These are phyloP conservation scores for Drosophila ambigua DNA, from an alignment of 1,140 invertebrate species.

Conservation along the genomic window DNA sequence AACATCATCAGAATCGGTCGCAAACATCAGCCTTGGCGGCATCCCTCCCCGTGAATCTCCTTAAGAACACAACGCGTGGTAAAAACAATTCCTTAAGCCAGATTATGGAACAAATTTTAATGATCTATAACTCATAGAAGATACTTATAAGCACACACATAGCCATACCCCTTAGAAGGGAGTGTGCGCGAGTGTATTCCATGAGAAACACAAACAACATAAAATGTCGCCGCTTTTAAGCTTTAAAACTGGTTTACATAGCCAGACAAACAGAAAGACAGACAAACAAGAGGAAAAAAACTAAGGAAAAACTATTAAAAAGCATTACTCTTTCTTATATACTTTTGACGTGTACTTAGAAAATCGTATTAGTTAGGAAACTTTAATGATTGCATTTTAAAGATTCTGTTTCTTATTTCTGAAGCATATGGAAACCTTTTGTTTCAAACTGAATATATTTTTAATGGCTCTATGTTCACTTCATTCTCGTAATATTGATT, in stretches of 20 bases:
- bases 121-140: constrained; percentile 31
- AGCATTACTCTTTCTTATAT: constrained; percentile 20
- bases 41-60: too few species aligned
- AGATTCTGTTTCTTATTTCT: too few species aligned
- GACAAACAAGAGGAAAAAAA: not conserved
- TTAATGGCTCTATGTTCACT: too few species aligned
- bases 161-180: not conserved
- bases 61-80: too few species aligned
- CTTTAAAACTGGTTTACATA: constrained; percentile 49
- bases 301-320: constrained; percentile 8
- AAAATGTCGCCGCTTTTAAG: constrained; percentile 49
- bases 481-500: too few species aligned
- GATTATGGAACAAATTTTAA: constrained; percentile 39
- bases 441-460: too few species aligned
- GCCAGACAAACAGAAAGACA: constrained; percentile 19
- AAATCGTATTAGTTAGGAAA: too few species aligned
- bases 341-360: not conserved
- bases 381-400: too few species aligned
- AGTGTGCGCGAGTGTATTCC: not conserved
- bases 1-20: not conserved
- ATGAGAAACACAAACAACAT: constrained; percentile 42
- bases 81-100: constrained; percentile 39
- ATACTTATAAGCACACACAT: not conserved
- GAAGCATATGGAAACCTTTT: too few species aligned
- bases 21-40: constrained; percentile 2